phyloP scores from a whole-genome alignment of 2,113 vertebrate genomes.

The Atherinomorus stipes region DNA sequence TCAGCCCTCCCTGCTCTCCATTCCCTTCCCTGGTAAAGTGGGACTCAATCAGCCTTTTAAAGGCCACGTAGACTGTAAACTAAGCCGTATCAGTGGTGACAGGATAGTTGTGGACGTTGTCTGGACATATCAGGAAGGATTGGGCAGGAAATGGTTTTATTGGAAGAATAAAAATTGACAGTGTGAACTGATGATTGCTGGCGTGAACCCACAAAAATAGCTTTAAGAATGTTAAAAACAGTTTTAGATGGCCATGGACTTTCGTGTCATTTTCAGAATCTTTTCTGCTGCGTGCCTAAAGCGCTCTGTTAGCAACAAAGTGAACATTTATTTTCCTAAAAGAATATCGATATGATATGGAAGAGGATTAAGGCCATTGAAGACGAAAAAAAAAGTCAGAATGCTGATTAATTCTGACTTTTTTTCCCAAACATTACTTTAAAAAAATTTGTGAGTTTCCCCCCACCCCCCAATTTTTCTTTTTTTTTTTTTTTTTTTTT shows the following conservation, averaged over 20 bases:
- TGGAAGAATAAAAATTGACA: not conserved
- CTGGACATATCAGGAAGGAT: not conserved
- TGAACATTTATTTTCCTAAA: too few species aligned
- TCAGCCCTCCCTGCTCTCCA: not conserved
- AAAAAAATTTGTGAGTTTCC: too few species aligned
- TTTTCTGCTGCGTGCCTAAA: constrained; percentile 10
- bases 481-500: too few species aligned
- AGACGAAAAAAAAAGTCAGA: too few species aligned
- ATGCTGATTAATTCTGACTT: too few species aligned
- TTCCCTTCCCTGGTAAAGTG: not conserved
- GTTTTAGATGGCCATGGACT: not conserved
- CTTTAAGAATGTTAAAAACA: not conserved
- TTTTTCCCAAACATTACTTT: too few species aligned
- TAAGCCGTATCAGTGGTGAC: not conserved
- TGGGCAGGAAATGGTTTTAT: not conserved
- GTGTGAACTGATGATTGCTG: not conserved
- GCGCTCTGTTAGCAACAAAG: not conserved
- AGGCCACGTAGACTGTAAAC: not conserved
- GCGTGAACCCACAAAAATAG: not conserved
- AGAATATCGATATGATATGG: too few species aligned
- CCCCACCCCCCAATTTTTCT: too few species aligned
- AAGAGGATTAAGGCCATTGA: too few species aligned
- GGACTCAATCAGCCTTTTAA: not conserved
- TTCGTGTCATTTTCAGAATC: too few species aligned
- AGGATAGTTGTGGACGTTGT: too few species aligned